A percentile compares a stretch with the other conserved stretches of the same genome.
phyloP scores from a whole-genome alignment of 1,140 invertebrate genomes.

The Dinoponera quadriceps region DNA sequence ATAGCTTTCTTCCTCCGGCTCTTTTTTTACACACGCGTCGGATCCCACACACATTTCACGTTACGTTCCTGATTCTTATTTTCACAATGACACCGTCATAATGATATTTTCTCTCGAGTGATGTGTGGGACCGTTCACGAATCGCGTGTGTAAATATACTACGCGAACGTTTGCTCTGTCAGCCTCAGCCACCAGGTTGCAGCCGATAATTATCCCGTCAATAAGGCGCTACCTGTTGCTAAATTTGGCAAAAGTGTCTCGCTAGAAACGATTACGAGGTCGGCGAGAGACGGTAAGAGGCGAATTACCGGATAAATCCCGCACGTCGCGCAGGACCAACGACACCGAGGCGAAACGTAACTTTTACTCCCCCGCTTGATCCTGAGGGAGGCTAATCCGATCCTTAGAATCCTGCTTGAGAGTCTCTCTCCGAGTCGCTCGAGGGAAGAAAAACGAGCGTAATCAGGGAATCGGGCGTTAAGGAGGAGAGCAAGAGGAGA shows the following conservation, averaged over 20 bases:
- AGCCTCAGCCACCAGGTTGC: not conserved
- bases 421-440: constrained; percentile 41
- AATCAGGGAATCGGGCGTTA: constrained; percentile 57
- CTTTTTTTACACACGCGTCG: not conserved
- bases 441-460: constrained; percentile 58
- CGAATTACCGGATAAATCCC: constrained; percentile 45
- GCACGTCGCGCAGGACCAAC: constrained; percentile 23
- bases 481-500: constrained; percentile 11
- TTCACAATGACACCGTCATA: constrained; percentile 1
- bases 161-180: not conserved
- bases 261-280: constrained; percentile 37
- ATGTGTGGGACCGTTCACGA: not conserved
- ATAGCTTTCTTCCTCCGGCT: not conserved
- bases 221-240: constrained; percentile 60
- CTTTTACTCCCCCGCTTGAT: constrained; percentile 35
- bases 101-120: no score
- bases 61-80: not conserved
- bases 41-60: not conserved
- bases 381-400: constrained; percentile 44
- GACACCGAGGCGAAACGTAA: constrained; percentile 39
- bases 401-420: constrained; percentile 53
- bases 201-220: constrained; percentile 43
- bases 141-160: not conserved
- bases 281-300: constrained; percentile 15
- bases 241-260: constrained; percentile 59